Conservation (phyloP, 2,113 vertebrate species). For the Alethe diademata region DNA sequence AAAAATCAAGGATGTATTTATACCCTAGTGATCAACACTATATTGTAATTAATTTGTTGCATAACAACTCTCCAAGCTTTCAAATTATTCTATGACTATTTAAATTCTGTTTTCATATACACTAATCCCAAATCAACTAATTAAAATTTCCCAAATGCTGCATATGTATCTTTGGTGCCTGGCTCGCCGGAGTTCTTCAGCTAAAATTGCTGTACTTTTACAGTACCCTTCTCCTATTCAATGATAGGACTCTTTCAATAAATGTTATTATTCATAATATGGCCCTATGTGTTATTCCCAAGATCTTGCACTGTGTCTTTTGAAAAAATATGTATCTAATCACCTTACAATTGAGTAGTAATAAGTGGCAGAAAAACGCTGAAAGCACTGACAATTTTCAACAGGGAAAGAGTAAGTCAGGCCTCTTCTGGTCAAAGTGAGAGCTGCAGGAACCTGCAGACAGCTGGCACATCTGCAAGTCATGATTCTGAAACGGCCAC, state of each 20-base stretch:
- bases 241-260: neutral
- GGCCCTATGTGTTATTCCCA: neutral
- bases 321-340: neutral
- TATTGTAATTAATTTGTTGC: neutral
- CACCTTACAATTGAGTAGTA: neutral
- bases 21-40: neutral
- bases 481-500: neutral
- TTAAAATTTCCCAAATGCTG: neutral
- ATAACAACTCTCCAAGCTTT: neutral
- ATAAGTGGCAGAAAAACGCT: neutral
- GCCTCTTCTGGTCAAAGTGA: constrained; percentile 51
- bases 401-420: constrained; percentile 23
- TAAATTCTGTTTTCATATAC: neutral
- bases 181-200: neutral
- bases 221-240: neutral
- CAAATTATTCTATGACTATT: neutral
- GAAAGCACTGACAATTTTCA: neutral
- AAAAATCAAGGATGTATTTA: neutral
- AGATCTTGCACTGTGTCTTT: neutral
- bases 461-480: neutral
- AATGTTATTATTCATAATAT: neutral
- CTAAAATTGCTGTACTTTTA: neutral
- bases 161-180: neutral
- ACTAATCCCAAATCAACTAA: neutral
- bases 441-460: constrained; percentile 24